These are phyloP conservation scores for Baccha elongata DNA, from an alignment of 2,888 invertebrate genomes.

Conservation along the genomic window DNA sequence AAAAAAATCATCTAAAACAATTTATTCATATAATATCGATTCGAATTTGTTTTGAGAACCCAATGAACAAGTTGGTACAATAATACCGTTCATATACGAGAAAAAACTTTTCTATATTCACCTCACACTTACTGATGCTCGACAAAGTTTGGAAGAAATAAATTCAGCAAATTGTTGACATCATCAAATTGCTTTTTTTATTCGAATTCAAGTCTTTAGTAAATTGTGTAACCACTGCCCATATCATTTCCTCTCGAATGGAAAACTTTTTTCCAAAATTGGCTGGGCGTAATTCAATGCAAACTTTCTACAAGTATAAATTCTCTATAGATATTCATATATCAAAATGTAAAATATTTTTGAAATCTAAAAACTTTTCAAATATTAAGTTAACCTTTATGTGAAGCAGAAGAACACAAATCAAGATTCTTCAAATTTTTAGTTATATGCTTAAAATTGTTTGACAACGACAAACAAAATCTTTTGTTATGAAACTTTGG, in stretches of 20 bases:
- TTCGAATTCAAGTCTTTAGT: neutral
- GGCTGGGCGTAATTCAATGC: slow-evolving; percentile 25
- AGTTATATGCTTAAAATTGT: slow-evolving; percentile 8
- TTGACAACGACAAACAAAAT: slow-evolving; percentile 21
- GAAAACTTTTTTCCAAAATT: slow-evolving; percentile 36
- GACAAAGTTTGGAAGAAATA: no score
- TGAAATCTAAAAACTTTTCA: slow-evolving; percentile 35
- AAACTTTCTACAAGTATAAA: slow-evolving; percentile 15
- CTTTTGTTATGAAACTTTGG: slow-evolving; percentile 4
- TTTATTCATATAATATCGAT: no score
- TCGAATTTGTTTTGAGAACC: no score
- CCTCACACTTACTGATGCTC: no score
- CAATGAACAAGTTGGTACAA: no score
- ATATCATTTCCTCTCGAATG: slow-evolving; percentile 21
- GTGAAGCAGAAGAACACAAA: slow-evolving; percentile 4
- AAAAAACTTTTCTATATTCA: no score
- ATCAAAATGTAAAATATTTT: slow-evolving; percentile 41
- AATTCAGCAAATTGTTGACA: no score
- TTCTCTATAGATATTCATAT: no score
- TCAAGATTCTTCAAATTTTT: slow-evolving; percentile 1
- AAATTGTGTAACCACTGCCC: slow-evolving; percentile 5
- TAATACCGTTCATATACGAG: no score
- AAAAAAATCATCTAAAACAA: no score
- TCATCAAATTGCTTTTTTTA: slow-evolving; percentile 10
- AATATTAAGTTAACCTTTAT: slow-evolving; percentile 48